Percentiles rank a stretch among this genome's conserved stretches.
Evolutionary conservation across 1,140 invertebrate species (phyloP).

Genomic region (Cyclargus thomasi): DNA sequence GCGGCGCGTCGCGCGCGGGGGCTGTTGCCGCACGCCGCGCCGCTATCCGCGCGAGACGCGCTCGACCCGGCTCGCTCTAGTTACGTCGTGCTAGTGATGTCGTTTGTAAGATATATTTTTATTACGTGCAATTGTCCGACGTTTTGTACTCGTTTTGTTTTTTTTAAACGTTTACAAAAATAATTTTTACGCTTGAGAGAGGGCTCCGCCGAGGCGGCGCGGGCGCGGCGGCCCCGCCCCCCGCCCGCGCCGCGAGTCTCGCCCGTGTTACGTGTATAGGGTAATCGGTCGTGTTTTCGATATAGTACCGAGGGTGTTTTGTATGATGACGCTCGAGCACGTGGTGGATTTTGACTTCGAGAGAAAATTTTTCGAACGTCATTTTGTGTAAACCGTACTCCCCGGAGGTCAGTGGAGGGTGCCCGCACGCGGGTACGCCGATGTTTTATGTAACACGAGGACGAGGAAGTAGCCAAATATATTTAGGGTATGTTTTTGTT

Average conservation of each 20-base stretch:
- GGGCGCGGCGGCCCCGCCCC: not conserved
- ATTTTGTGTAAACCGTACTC: not conserved
- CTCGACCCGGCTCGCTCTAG: not conserved
- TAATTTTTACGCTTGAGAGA: slow-evolving; percentile 18
- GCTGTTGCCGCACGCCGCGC: not conserved
- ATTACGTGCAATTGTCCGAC: slow-evolving; percentile 20
- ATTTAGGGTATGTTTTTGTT: slow-evolving; percentile 11
- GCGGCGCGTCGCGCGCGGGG: not conserved
- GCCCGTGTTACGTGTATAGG: slow-evolving; percentile 9
- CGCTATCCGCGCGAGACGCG: not conserved
- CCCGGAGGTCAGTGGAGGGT: not conserved
- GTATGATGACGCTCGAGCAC: slow-evolving; percentile 1
- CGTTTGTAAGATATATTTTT: slow-evolving; percentile 24
- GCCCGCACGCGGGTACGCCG: not conserved
- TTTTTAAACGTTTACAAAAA: slow-evolving; percentile 18
- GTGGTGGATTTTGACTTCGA: slow-evolving; percentile 8
- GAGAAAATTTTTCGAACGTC: not conserved
- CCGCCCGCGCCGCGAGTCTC: not conserved
- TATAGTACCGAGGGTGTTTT: not conserved
- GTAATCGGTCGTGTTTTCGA: slow-evolving; percentile 6
- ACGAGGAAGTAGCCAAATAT: slow-evolving; percentile 2
- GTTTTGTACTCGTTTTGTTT: slow-evolving; percentile 22
- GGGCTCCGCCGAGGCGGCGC: slow-evolving; percentile 15
- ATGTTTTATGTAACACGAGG: not conserved
- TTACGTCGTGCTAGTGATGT: slow-evolving; percentile 18